These are phyloP conservation scores for Dasysyrphus tricinctus DNA, from an alignment of 2,888 invertebrate genomes.

Conservation along the genomic window DNA sequence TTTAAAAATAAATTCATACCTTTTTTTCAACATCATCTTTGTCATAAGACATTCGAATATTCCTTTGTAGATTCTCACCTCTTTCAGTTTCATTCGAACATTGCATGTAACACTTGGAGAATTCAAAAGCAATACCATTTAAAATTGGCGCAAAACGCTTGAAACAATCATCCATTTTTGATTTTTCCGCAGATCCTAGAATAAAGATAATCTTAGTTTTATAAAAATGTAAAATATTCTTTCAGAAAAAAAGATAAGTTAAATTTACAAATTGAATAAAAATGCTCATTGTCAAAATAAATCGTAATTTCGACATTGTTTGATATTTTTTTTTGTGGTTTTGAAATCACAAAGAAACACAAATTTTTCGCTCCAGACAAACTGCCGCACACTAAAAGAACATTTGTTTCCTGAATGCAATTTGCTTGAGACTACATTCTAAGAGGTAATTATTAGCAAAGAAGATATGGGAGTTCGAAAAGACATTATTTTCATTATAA, in stretches of 20 bases:
- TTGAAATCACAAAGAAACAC: background rate
- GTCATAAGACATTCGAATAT: background rate
- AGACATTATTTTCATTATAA: background rate
- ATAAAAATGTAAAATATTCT: background rate
- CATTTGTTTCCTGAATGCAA: background rate
- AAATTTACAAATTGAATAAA: slow-evolving; percentile 11
- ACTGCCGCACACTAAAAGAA: background rate
- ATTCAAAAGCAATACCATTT: slow-evolving; percentile 1
- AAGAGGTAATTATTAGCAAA: background rate
- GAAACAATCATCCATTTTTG: slow-evolving; percentile 27
- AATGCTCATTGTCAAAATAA: background rate
- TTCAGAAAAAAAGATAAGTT: background rate
- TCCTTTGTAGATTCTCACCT: background rate
- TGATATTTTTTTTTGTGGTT: background rate
- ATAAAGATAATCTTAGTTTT: slow-evolving; percentile 11
- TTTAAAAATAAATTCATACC: slow-evolving; percentile 1
- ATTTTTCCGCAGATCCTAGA: background rate
- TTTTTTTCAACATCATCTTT: background rate
- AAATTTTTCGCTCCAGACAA: background rate
- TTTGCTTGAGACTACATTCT: background rate
- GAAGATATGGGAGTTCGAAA: background rate
- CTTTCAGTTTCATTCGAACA: background rate
- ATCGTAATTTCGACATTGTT: background rate
- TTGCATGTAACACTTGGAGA: slow-evolving; percentile 15
- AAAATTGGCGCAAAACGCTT: background rate